Percentiles rank a stretch among this genome's conserved stretches.
Evolutionary conservation across 2,113 vertebrate genomes (phyloP).

Genomic region (Galeopterus variegatus): DNA sequence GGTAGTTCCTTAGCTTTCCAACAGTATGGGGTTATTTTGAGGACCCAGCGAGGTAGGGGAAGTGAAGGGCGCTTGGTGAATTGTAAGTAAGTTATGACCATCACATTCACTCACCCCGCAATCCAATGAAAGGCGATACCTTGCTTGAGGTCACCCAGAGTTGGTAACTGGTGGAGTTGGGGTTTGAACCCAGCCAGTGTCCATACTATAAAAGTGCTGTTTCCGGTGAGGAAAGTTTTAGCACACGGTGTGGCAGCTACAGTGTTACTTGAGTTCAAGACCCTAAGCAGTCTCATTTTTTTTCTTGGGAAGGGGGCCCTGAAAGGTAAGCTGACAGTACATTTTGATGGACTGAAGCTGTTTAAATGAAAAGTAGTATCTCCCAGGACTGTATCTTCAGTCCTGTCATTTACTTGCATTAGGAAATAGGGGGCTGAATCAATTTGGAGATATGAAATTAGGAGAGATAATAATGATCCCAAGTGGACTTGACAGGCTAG

Average conservation of each 20-base stretch:
- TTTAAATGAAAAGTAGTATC: constrained; percentile 24
- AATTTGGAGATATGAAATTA: not conserved
- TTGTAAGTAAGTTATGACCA: constrained; percentile 15
- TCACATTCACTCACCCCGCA: not conserved
- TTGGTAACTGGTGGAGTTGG: not conserved
- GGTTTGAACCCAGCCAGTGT: not conserved
- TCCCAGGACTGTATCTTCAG: not conserved
- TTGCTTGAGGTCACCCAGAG: not conserved
- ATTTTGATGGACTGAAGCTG: constrained; percentile 55
- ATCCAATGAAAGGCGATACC: not conserved
- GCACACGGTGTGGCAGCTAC: not conserved
- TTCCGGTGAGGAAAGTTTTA: too few species aligned
- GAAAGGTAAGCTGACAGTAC: constrained; percentile 20
- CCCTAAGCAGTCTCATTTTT: not conserved
- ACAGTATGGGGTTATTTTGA: not conserved
- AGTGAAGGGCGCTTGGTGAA: not conserved
- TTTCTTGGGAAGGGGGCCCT: constrained; percentile 26
- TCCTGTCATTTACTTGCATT: not conserved
- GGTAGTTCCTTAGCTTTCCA: not conserved
- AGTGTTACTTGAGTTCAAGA: not conserved
- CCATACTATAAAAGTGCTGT: not conserved
- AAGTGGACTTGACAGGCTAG: not conserved
- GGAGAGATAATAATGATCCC: not conserved
- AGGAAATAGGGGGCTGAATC: constrained; percentile 27
- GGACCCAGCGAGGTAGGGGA: not conserved